phyloP scores from a whole-genome alignment of 2,113 vertebrate genomes.

The Erpornis zantholeuca region DNA sequence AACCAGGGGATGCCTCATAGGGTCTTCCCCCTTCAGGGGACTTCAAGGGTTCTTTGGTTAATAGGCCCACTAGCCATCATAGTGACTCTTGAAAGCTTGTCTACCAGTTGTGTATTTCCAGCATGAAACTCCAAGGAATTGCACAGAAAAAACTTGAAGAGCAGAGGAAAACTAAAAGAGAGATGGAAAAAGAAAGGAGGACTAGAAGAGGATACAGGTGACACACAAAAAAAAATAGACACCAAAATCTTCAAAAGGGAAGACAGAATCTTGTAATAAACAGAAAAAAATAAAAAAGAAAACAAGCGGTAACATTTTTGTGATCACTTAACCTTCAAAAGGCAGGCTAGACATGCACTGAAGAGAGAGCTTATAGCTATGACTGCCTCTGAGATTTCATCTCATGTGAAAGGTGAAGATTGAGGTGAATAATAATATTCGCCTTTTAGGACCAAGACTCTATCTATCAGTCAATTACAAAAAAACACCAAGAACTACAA shows the following conservation, averaged over 20 bases:
- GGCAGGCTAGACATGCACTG: constrained; percentile 3
- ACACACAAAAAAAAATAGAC: constrained; percentile 16
- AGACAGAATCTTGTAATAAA: background rate
- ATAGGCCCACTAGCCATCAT: too few species aligned
- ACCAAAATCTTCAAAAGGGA: constrained; percentile 30
- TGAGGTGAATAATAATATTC: constrained; percentile 42
- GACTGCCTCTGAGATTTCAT: constrained; percentile 19
- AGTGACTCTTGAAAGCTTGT: constrained; percentile 54
- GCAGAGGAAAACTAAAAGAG: constrained; percentile 17
- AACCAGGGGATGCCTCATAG: too few species aligned
- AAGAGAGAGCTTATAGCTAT: background rate
- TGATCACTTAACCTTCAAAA: constrained; percentile 64
- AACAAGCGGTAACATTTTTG: constrained; percentile 63
- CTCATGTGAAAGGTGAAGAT: constrained; percentile 30
- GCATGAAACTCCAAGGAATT: constrained; percentile 62
- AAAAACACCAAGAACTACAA: background rate
- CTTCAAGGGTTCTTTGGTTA: too few species aligned
- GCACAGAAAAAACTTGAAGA: constrained; percentile 22
- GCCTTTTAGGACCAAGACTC: background rate
- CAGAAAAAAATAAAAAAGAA: background rate
- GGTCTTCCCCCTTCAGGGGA: too few species aligned
- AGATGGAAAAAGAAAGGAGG: constrained; percentile 18
- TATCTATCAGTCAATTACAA: background rate
- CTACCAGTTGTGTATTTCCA: constrained; percentile 46
- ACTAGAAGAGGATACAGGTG: background rate